These are phyloP conservation scores for Tenebrio molitor DNA, from an alignment of 1,140 invertebrate genomes.

Conservation along the genomic window DNA sequence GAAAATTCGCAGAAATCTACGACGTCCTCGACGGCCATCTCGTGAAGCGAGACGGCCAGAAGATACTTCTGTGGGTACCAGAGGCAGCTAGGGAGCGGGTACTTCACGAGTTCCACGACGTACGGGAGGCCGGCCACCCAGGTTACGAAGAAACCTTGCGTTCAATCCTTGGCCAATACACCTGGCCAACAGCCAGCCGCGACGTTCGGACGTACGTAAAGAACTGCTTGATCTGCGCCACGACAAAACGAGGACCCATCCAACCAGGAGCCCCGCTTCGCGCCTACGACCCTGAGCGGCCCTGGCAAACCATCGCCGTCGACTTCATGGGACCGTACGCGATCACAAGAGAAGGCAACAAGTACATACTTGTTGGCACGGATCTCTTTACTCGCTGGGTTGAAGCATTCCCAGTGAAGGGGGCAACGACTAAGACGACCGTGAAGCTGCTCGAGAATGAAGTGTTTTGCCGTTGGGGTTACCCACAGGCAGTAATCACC, in stretches of 20 bases:
- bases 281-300: neutral
- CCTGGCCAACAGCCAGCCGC: neutral
- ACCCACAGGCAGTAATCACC: too few relatives aligned
- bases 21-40: too few relatives aligned
- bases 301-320: neutral
- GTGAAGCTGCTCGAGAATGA: too few relatives aligned
- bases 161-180: neutral
- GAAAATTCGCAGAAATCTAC: too few relatives aligned
- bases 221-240: neutral
- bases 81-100: neutral
- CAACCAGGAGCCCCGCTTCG: too few relatives aligned
- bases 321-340: neutral
- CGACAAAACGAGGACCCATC: too few relatives aligned
- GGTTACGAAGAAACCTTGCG: neutral
- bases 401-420: neutral
- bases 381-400: conserved; percentile 1
- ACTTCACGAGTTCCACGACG: neutral
- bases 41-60: too few relatives aligned
- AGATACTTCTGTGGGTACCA: neutral
- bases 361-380: neutral
- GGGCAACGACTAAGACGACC: too few relatives aligned
- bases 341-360: neutral
- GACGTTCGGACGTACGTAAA: neutral
- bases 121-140: neutral
- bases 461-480: too few relatives aligned